Base-by-base conservation (phyloP, 2,113 vertebrate genomes). In the Hippocampus abdominalis region DNA sequence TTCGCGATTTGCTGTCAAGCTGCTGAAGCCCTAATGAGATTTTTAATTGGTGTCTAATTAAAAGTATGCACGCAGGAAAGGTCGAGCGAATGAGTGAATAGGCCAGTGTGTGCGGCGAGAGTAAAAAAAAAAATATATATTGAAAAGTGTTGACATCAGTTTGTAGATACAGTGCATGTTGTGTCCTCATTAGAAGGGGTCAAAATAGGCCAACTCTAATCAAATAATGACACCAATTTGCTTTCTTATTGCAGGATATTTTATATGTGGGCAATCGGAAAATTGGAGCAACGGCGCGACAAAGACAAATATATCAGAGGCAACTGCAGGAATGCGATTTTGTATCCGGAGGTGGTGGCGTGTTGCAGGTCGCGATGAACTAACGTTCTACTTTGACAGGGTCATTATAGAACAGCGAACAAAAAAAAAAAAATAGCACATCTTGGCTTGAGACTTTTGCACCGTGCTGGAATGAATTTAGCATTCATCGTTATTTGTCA, bases 11-110 rank as follows among this genome's bases (percentile, higher is more conserved):
- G 32, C 29, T 25, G 20, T 69, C 39, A 49, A 42, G 74, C 6
- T 73, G 40, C 48, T 36, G 25, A 18, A 8, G 42, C 65, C 32
- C 48, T 60, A 64, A 68, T 59, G 13, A 73, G 56, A 44, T 42
- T 75, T 81, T 70, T 61, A 81, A 74, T 73, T 74, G 49, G 70
- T 44, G 10, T 54, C 82, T 79, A 66, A 36, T 53, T 61, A 57
- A 68, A 68, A 27, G 44, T 13, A 54, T 15, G 70, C 66, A 21
- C 48, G 44, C 18, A 63, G 42, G 49, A 64, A 71, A 75, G 56
- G 74, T 88, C 76, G 80, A 13, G 49, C 49, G 3, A 25, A 49
- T 13, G 66, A 66, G 16, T 66, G 48, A 54, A 39, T 18, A 51
- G 51, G 27, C 40, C 12, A 9, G 0, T 67, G 46, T 49, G 57